Evolutionary conservation across 2,888 invertebrate genomes (phyloP), one percentile per base, ranked within the genome.

Genomic region (Helobdella robusta): DNA sequence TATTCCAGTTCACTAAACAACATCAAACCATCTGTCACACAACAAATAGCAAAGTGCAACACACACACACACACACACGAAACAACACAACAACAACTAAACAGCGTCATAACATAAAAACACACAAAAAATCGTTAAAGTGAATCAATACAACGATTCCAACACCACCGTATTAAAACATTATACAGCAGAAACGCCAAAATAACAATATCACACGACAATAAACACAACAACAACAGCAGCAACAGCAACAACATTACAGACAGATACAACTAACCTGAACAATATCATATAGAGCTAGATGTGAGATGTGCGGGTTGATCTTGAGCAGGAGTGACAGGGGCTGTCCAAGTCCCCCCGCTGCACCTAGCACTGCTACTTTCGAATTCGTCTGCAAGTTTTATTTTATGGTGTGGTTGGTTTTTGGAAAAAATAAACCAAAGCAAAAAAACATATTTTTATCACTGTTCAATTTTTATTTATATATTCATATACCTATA

Each of bases 271-370:
- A 6, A 11, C 50, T 30, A 32, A 62, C 62, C 78, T 89, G 86
- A 44, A 91, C 91, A 76, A 98, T 87, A 83, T 98, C 98, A 77
- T 89, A 98, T 35, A 97, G 82, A 0, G 89, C 85, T 72, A 98
- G 83, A 74, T 88, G 85, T 36, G 86, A 86, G 59, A 98, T 86
- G 71, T 90, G 81, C 5, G 77, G 74, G 67, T 72, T 70, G 60
- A 74, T 86, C 82, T 97, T 97, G 73, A 97, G 82, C 54, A 98
- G 84, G 69, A 98, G 83, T 11, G 93, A 88, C 74, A 98, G 81
- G 11, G 97, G 95, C 81, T 98, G 95, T 2, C 97, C 98, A 77
- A 98, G 98, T 66, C 98, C 98, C 69, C 98, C 98, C 73, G 89
- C 86, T 1, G 95, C 97, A 65, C 98, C 98, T 79, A 92, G 87